Evolutionary conservation across 2,888 invertebrate species (phyloP).

Genomic region (Nymphalis polychloros): DNA sequence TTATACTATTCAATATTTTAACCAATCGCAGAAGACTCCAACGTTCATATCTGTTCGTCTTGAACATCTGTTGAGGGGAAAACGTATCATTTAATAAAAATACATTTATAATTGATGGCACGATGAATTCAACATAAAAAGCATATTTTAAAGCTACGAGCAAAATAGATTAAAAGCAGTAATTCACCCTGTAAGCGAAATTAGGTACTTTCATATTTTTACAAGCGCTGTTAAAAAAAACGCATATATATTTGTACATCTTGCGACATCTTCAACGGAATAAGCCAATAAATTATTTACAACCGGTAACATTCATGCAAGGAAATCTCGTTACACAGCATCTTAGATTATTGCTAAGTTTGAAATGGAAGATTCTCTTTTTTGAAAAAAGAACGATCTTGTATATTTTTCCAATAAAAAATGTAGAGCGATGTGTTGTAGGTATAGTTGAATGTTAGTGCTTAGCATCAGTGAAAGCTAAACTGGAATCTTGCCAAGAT

Average conservation of each 20-base stretch:
- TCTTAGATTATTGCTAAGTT: conserved; percentile 33
- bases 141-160: conserved; percentile 29
- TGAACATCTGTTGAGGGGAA: conserved; percentile 86
- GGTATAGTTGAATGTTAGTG: conserved; percentile 24
- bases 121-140: conserved; percentile 28
- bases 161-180: conserved; percentile 29
- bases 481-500: conserved; percentile 29
- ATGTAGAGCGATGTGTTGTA: conserved; percentile 18
- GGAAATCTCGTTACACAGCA: conserved; percentile 76
- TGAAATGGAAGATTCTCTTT: conserved; percentile 15
- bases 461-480: conserved; percentile 28
- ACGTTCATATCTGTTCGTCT: conserved; percentile 86
- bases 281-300: conserved; percentile 32
- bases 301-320: conserved; percentile 74
- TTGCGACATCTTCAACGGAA: conserved; percentile 21
- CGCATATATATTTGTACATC: conserved; percentile 16
- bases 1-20: conserved; percentile 34
- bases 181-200: conserved; percentile 27
- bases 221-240: conserved; percentile 27
- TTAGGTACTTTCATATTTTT: conserved; percentile 26
- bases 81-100: conserved; percentile 73
- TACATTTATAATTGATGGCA: conserved; percentile 5
- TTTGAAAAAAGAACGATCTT: conserved; percentile 12
- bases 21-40: conserved; percentile 54
- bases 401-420: conserved; percentile 14